These are phyloP conservation scores for Brachystomella parvula DNA, from an alignment of 1,140 invertebrate species.

Conservation along the genomic window DNA sequence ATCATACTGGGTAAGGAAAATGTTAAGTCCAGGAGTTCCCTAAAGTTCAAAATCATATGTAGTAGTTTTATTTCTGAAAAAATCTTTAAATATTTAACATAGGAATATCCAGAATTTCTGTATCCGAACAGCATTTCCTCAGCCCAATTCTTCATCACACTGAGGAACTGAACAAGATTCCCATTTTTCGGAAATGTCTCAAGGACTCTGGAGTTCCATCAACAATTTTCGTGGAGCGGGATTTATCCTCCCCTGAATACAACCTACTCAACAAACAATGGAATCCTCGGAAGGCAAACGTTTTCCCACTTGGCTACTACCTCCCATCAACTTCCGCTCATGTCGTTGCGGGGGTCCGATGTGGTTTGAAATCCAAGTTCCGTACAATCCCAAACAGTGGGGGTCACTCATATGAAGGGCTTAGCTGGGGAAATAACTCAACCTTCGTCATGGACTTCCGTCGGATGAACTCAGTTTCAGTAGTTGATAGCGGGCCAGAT, in stretches of 20 bases:
- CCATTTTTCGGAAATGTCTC: too few species aligned
- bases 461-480: neutral
- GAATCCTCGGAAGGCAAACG: neutral
- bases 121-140: too few species aligned
- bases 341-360: neutral
- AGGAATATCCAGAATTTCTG: too few species aligned
- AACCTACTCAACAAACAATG: neutral
- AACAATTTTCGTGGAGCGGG: neutral
- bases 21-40: too few species aligned
- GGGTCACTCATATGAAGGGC: neutral
- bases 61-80: too few species aligned
- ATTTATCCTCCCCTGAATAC: neutral
- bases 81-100: too few species aligned
- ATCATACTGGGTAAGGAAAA: too few species aligned
- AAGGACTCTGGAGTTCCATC: neutral
- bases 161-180: too few species aligned
- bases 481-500: neutral
- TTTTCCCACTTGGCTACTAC: neutral
- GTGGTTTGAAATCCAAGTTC: neutral
- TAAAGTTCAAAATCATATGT: too few species aligned
- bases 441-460: neutral
- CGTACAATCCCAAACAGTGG: slow-evolving; percentile 12
- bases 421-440: neutral
- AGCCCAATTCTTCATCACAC: too few species aligned
- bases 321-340: neutral